Conservation (phyloP, 2,797 vertebrate species). For the Rhabdomys pumilio region DNA sequence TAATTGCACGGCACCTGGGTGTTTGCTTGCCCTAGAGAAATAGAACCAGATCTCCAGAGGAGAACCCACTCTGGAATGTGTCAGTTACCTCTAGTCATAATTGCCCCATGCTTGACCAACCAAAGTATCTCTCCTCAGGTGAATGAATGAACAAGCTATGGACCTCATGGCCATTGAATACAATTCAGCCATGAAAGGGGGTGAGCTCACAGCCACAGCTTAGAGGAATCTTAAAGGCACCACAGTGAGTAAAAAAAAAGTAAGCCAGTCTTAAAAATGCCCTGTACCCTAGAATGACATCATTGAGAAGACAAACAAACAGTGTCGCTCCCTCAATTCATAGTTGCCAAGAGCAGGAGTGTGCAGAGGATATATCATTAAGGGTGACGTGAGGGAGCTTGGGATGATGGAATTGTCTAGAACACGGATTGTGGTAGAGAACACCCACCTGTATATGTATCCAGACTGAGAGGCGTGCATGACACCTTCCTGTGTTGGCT, state of each 20-base stretch:
- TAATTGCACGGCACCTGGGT: no score
- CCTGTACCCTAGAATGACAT: neutral
- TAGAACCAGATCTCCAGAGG: neutral
- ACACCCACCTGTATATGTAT: neutral
- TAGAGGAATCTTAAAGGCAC: neutral
- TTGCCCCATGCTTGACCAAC: neutral
- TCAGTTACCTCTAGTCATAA: neutral
- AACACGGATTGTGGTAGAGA: neutral
- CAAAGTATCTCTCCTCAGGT: neutral
- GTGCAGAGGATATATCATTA: rapidly evolving
- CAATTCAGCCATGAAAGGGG: neutral
- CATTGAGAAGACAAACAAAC: neutral
- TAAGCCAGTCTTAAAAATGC: neutral
- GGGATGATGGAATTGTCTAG: neutral
- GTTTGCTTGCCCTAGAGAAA: neutral
- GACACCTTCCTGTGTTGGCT: rapidly evolving
- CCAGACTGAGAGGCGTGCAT: rapidly evolving
- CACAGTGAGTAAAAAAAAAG: neutral
- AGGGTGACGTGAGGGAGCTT: rapidly evolving
- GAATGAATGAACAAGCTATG: neutral
- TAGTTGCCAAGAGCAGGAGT: no score
- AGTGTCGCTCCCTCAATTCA: neutral
- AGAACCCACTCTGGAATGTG: neutral
- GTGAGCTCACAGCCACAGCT: neutral
- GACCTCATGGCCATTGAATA: neutral